Conservation (phyloP, 2,888 invertebrate genomes). For the Drosophila hamatofila region DNA sequence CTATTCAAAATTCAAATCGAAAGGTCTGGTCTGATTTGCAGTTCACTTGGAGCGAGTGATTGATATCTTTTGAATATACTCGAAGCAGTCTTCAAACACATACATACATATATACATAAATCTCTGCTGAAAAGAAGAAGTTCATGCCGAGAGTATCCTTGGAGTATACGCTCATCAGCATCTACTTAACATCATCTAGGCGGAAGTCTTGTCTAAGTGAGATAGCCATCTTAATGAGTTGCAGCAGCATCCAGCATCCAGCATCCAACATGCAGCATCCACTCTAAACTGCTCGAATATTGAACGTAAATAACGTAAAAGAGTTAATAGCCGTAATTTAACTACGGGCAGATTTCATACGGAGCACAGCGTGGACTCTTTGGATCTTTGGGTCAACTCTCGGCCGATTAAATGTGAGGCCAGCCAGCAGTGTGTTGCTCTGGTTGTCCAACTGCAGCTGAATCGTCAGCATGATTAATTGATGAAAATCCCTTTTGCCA, state of each 20-base stretch:
- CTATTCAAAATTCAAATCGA: slow-evolving; percentile 14
- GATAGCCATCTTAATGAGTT: slow-evolving; percentile 11
- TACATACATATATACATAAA: background rate
- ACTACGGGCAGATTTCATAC: slow-evolving; percentile 19
- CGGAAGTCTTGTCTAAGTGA: background rate
- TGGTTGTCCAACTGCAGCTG: slow-evolving; percentile 69
- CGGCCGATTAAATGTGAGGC: slow-evolving; percentile 48
- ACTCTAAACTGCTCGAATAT: slow-evolving; percentile 10
- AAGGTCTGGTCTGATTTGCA: slow-evolving; percentile 26
- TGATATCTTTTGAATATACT: slow-evolving; percentile 38
- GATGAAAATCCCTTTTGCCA: slow-evolving; percentile 81
- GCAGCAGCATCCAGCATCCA: background rate
- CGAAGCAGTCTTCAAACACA: background rate
- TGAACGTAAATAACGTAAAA: slow-evolving; percentile 6
- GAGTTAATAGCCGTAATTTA: slow-evolving; percentile 30
- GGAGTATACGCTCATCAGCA: slow-evolving; percentile 1
- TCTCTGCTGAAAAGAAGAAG: background rate
- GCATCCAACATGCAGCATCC: background rate
- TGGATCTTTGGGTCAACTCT: slow-evolving; percentile 35
- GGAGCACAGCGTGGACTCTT: background rate
- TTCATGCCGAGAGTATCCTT: background rate
- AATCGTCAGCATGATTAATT: slow-evolving; percentile 79
- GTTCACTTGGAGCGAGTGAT: slow-evolving; percentile 31
- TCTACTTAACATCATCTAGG: background rate
- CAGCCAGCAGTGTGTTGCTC: slow-evolving; percentile 49